Percentiles rank a stretch among this genome's conserved stretches.
phyloP scores from a whole-genome alignment of 2,113 vertebrate genomes.

The Haemorhous mexicanus region DNA sequence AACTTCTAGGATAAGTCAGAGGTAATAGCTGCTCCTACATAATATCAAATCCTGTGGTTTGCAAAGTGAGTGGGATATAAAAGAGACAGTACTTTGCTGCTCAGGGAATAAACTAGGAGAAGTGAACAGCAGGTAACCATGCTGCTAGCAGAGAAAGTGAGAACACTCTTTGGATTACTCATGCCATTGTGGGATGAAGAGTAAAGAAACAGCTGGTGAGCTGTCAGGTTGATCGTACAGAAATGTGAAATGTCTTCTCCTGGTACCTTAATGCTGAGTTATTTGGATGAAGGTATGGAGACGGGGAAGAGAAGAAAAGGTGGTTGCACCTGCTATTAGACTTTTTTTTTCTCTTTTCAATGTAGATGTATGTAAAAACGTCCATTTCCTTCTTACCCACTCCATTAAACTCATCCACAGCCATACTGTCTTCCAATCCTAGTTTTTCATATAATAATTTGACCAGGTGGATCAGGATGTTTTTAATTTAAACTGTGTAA shows the following conservation, averaged over 20 bases:
- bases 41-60: not conserved
- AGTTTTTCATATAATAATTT: not conserved
- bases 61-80: constrained; percentile 24
- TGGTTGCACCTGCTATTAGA: not conserved
- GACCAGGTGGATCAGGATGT: not conserved
- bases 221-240: constrained; percentile 70
- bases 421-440: not conserved
- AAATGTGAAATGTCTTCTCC: constrained; percentile 66
- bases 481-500: not conserved
- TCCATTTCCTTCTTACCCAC: not conserved
- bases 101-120: constrained; percentile 19
- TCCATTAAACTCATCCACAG: not conserved
- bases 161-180: constrained; percentile 55
- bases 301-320: not conserved
- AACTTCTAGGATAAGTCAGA: not conserved
- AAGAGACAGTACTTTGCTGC: not conserved
- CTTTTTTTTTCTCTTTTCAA: not conserved
- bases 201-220: constrained; percentile 71
- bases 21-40: not conserved
- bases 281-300: constrained; percentile 37
- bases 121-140: constrained; percentile 61
- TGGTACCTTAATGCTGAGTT: constrained; percentile 41
- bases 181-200: constrained; percentile 68
- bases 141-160: constrained; percentile 61
- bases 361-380: not conserved